phyloP scores from a whole-genome alignment of 1,140 invertebrate genomes.

The Hycleus cichorii region DNA sequence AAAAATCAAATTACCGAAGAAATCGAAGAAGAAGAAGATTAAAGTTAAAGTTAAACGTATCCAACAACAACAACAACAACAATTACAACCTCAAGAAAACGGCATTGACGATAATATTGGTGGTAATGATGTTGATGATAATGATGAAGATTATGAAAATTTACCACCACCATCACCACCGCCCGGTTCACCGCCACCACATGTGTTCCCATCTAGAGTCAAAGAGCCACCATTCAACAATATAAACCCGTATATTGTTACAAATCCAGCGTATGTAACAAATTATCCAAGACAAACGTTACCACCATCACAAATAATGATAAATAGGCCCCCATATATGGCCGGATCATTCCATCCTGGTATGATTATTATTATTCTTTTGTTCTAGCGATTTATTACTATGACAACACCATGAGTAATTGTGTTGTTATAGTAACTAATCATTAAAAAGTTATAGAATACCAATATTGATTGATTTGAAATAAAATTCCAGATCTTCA shows the following conservation, averaged over 20 bases:
- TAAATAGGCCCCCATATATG: no score
- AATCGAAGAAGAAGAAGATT: conserved; percentile 48
- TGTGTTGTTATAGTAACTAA: no score
- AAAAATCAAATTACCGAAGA: conserved; percentile 44
- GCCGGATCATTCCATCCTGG: no score
- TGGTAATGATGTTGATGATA: conserved; percentile 5
- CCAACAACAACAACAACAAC: no score
- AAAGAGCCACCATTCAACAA: conserved; percentile 34
- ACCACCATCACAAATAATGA: no score
- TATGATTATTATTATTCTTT: no score
- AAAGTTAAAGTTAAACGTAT: conserved; percentile 37
- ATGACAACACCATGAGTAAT: no score
- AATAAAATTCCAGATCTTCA: no score
- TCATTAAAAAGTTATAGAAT: no score
- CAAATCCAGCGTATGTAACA: no score
- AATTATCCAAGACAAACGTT: background rate
- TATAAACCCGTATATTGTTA: conserved; percentile 17
- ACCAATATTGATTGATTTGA: no score
- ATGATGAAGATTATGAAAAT: conserved; percentile 46
- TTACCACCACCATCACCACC: conserved; percentile 50
- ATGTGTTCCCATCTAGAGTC: conserved; percentile 45
- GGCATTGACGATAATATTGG: conserved; percentile 2
- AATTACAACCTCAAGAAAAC: background rate
- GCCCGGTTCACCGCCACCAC: conserved; percentile 49
- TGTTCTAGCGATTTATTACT: no score